Conservation (phyloP, 2,797 vertebrate genomes). For the Chlorospingus semifuscus region DNA sequence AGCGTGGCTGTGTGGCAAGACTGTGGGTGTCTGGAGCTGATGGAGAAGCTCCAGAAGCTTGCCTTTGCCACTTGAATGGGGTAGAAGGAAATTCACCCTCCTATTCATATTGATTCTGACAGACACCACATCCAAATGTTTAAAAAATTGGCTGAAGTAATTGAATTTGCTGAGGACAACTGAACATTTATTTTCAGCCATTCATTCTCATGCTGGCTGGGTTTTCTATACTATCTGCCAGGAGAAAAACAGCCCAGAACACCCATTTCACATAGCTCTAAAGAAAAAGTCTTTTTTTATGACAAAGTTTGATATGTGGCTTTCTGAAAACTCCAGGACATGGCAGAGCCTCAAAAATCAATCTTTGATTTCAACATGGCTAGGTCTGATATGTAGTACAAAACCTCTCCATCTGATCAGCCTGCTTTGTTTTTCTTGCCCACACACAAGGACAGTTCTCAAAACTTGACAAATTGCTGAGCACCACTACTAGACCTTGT, state of each 20-base stretch:
- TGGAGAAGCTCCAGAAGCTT: neutral
- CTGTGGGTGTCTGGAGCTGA: neutral
- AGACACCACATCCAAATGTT: neutral
- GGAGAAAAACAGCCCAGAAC: neutral
- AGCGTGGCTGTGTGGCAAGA: accelerated
- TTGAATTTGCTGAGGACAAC: neutral
- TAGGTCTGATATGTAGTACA: neutral
- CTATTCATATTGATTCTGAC: neutral
- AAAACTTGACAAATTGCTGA: neutral
- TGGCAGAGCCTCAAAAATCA: neutral
- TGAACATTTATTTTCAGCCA: neutral
- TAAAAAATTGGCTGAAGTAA: neutral
- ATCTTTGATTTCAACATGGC: neutral
- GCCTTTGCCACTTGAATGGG: neutral
- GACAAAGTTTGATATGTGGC: neutral
- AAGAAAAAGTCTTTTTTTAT: neutral
- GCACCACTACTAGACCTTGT: neutral
- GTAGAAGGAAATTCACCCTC: neutral
- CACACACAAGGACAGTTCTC: neutral
- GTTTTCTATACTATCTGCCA: neutral
- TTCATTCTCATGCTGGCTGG: neutral
- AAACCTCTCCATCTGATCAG: neutral
- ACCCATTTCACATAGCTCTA: neutral
- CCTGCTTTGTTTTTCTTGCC: neutral
- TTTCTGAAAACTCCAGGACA: neutral